Base-by-base conservation (phyloP, 2,797 vertebrate genomes). In the Gouania willdenowi region DNA sequence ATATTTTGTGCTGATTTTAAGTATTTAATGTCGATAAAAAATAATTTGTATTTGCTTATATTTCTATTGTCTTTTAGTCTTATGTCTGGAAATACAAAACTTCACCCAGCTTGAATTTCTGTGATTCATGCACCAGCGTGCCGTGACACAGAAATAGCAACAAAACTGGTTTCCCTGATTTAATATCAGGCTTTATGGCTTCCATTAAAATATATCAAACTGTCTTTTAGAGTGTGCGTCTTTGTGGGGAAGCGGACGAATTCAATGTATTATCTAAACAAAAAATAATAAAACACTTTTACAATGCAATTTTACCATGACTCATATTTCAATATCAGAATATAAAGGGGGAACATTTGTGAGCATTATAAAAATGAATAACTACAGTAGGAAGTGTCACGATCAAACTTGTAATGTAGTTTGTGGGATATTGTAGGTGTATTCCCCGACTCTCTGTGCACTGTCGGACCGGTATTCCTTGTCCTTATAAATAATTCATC, bases 401-500 rank as follows among this genome's bases (percentile, higher is more conserved):
- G 73, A 83, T 85, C 73, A 58, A 82, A 84, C 68, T 77, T 83
- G 79, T 86, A 79, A 85, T 83, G 75, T 79, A 79, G 79, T 84
- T 85, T 81, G 70, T 62, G 55, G 62, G 44, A 66, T 80, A 79
- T 81, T 74, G 80, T 76, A 75, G 82, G 69, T 78, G 75, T 75
- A 68, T 80, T 79, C 77, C 39, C 68, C 80, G 73, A 36, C 60
- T 75, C 66, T 51, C 52, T 64, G 64, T 42, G 42, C 66, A 67
- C 72, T 62, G 58, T 80, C 75, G 59, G 73, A 77, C 61, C 59
- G 22, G 48, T 57, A 45, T 75, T 63, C 71, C 72, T 54, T 81
- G 81, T 85, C 75, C 78, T 81, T 73, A 86, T 87, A 80, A 87
- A 86, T 87, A 82, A 88, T 87, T 83, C 79, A 85, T 88, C 71